These are phyloP conservation scores for Pituophis catenifer DNA, from an alignment of 2,113 vertebrate species.

Conservation along the genomic window DNA sequence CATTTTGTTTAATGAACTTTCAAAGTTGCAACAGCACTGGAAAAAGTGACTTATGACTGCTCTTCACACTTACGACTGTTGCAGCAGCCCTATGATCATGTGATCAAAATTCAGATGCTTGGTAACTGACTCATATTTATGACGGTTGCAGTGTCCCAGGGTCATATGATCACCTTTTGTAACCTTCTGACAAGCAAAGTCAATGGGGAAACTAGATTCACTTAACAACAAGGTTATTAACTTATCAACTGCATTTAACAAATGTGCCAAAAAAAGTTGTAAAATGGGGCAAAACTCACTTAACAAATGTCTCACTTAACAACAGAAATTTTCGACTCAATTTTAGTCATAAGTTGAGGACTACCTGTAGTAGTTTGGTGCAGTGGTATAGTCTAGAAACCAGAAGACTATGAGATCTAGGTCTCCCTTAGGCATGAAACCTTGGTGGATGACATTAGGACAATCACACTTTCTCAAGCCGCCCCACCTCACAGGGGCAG, in stretches of 20 bases:
- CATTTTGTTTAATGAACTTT: too few relatives aligned
- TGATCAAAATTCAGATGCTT: not conserved
- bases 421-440: not conserved
- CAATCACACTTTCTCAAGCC: not conserved
- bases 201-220: not conserved
- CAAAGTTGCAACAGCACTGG: too few relatives aligned
- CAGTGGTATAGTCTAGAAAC: not conserved
- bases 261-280: not conserved
- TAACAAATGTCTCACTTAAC: not conserved
- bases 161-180: not conserved
- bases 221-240: not conserved
- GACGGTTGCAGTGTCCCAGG: not conserved
- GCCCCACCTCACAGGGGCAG: not conserved
- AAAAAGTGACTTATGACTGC: too few relatives aligned
- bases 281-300: too few relatives aligned
- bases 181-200: not conserved
- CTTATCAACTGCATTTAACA: not conserved
- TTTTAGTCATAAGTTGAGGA: not conserved
- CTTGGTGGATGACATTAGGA: not conserved
- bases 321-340: not conserved
- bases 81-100: not conserved
- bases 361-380: not conserved
- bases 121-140: not conserved
- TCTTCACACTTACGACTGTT: not conserved
- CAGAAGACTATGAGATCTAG: not conserved